Conservation (phyloP, 2,113 vertebrate genomes). For the Seriola aureovittata region DNA sequence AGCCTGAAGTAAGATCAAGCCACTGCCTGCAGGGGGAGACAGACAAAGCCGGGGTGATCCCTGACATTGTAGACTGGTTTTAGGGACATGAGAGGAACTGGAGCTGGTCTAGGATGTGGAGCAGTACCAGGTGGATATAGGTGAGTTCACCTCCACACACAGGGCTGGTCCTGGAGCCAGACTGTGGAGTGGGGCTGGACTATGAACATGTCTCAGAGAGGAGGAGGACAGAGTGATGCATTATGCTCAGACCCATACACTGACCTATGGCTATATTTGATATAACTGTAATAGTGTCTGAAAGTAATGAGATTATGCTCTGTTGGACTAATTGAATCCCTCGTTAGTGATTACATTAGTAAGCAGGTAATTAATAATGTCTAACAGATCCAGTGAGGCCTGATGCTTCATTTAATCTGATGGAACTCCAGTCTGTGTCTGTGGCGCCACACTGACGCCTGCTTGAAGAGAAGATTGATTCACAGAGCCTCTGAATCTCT, state of each 20-base stretch:
- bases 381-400: conserved; percentile 41
- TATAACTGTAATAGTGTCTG: conserved; percentile 56
- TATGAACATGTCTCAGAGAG: too few species aligned
- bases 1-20: too few species aligned
- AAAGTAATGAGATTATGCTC: conserved; percentile 61
- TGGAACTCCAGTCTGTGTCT: conserved; percentile 35
- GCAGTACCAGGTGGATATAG: too few species aligned
- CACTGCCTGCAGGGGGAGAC: too few species aligned
- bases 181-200: too few species aligned
- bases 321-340: conserved; percentile 60
- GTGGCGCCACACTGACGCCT: conserved; percentile 57
- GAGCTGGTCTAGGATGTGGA: too few species aligned
- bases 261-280: conserved; percentile 34
- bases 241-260: background rate
- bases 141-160: too few species aligned
- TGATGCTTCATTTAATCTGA: conserved; percentile 38
- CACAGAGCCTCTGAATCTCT: conserved; percentile 61
- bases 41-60: too few species aligned
- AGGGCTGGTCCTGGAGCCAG: too few species aligned
- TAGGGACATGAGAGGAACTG: too few species aligned
- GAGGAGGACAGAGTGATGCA: conserved; percentile 11
- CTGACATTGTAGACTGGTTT: too few species aligned
- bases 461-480: conserved; percentile 73
- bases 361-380: conserved; percentile 67
- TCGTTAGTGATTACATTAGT: conserved; percentile 60